Conservation (phyloP, 2,888 invertebrate species). For the Perdita meconis region DNA sequence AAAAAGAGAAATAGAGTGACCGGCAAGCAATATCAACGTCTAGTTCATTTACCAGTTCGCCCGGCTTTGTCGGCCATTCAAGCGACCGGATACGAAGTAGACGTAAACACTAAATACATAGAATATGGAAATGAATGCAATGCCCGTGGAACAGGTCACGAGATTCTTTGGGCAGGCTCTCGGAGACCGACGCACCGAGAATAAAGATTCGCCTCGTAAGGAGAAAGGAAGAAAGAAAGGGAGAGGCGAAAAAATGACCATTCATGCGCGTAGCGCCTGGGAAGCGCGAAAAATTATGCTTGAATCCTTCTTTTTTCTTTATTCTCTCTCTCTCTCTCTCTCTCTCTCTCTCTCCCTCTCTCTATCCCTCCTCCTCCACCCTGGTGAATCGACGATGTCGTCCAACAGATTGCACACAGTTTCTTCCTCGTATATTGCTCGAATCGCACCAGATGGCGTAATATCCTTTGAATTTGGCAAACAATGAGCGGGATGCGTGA, state of each 20-base stretch:
- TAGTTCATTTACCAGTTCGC: constrained; percentile 53
- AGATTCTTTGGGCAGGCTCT: constrained; percentile 54
- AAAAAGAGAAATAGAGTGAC: constrained; percentile 47
- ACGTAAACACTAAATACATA: constrained; percentile 65
- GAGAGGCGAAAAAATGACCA: constrained; percentile 27
- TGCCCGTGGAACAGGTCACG: constrained; percentile 61
- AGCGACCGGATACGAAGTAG: constrained; percentile 62
- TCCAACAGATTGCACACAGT: constrained; percentile 43
- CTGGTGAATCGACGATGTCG: constrained; percentile 44
- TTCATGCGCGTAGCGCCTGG: constrained; percentile 51
- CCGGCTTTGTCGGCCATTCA: constrained; percentile 50
- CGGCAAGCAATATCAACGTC: constrained; percentile 50
- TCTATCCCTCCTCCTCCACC: background rate
- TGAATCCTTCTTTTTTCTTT: constrained; percentile 28
- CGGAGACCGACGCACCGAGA: constrained; percentile 29
- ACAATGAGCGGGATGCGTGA: constrained; percentile 36
- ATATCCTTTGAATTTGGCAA: constrained; percentile 45
- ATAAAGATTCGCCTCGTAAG: constrained; percentile 36
- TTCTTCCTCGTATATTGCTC: constrained; percentile 17
- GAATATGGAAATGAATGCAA: constrained; percentile 64
- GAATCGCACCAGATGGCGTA: constrained; percentile 43
- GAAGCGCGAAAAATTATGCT: constrained; percentile 60
- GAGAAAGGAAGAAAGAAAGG: constrained; percentile 11
- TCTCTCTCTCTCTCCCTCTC: no score
- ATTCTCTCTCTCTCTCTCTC: no score